These are phyloP conservation scores for Sylvicapra grimmia DNA, from an alignment of 2,113 vertebrate species.

Conservation along the genomic window DNA sequence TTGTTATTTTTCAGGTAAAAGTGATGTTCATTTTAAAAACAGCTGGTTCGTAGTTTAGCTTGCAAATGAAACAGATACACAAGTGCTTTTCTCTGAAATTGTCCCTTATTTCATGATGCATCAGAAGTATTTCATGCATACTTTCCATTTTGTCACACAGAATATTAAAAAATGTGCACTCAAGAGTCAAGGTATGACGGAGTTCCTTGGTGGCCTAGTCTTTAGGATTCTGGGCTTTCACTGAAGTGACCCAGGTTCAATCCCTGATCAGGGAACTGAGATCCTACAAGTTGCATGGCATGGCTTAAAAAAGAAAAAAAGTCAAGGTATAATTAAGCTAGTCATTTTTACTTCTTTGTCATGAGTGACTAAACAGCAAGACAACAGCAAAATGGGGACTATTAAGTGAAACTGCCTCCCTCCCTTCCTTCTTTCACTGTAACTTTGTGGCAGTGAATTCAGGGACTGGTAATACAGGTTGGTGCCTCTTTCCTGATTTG, in stretches of 20 bases:
- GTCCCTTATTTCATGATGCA: neutral
- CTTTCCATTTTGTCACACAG: neutral
- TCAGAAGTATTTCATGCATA: neutral
- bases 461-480: neutral
- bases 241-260: neutral
- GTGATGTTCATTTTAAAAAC: neutral
- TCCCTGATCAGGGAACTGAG: neutral
- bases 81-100: neutral
- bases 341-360: neutral
- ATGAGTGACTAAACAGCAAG: neutral
- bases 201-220: neutral
- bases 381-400: neutral
- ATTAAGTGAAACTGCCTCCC: neutral
- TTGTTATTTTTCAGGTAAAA: conserved; percentile 16
- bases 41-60: neutral
- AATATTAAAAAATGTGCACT: neutral
- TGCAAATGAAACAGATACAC: neutral
- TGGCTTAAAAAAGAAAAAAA: neutral
- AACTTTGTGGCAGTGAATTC: neutral
- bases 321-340: neutral
- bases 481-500: neutral
- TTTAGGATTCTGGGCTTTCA: neutral
- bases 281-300: neutral
- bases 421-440: neutral
- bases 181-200: neutral